Conservation (phyloP, 2,888 invertebrate genomes). For the Formica aserva region DNA sequence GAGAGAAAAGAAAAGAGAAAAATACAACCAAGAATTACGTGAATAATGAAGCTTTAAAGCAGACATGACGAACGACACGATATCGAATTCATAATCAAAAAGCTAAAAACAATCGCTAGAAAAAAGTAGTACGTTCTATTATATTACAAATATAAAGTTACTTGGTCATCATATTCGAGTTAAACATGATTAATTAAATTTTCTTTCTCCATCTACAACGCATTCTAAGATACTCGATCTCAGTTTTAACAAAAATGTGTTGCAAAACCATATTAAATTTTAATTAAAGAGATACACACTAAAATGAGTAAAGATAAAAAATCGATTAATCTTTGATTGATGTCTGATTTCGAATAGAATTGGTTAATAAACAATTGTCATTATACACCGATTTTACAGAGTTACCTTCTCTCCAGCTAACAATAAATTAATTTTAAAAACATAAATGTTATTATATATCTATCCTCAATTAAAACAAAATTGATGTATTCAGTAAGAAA, state of each 20-base stretch:
- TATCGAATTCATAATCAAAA: conserved; percentile 8
- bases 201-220: not conserved
- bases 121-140: conserved; percentile 5
- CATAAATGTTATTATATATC: not conserved
- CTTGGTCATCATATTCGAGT: not conserved
- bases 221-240: not conserved
- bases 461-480: not conserved
- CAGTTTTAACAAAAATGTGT: not conserved
- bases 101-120: not conserved
- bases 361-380: not conserved
- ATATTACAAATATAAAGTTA: not conserved
- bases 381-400: not conserved
- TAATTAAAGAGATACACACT: not conserved
- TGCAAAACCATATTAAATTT: not conserved
- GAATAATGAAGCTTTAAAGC: conserved; percentile 1
- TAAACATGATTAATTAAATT: conserved; percentile 1
- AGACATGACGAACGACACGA: not conserved
- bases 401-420: not conserved
- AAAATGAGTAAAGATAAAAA: not conserved
- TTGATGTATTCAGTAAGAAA: conserved; percentile 1
- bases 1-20: not conserved
- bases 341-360: not conserved
- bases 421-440: not conserved
- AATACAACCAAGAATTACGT: not conserved
- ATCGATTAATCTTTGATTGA: not conserved